These are phyloP conservation scores for Cryptocephalus primarius DNA, from an alignment of 2,888 invertebrate species.

Conservation along the genomic window DNA sequence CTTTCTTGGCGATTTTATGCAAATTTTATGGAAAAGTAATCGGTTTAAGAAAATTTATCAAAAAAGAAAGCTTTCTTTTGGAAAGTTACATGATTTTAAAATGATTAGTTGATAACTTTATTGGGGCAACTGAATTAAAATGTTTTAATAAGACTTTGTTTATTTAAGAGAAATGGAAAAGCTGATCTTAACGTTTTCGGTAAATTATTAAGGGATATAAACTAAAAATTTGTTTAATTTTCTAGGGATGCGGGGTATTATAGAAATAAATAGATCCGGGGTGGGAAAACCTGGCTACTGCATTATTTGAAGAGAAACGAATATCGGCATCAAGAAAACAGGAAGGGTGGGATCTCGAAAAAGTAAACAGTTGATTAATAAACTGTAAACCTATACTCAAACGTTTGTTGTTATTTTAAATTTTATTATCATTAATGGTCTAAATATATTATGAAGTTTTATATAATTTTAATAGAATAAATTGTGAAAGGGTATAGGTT, in stretches of 20 bases:
- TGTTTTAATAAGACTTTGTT: not conserved
- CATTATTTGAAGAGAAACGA: slow-evolving; percentile 8
- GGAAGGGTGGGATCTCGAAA: slow-evolving; percentile 19
- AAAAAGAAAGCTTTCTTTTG: too few species aligned
- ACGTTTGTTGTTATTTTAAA: slow-evolving; percentile 11
- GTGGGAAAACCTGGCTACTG: slow-evolving; percentile 22
- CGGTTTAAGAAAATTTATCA: too few species aligned
- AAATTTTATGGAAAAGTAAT: too few species aligned
- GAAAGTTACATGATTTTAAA: too few species aligned
- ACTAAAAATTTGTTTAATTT: not conserved
- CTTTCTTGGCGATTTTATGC: too few species aligned
- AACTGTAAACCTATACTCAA: slow-evolving; percentile 16
- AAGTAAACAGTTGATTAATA: slow-evolving; percentile 4
- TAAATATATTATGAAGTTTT: slow-evolving; percentile 7
- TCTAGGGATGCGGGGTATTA: slow-evolving; percentile 15
- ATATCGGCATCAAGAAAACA: slow-evolving; percentile 9
- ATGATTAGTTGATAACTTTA: too few species aligned
- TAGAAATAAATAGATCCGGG: slow-evolving; percentile 17
- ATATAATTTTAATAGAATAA: slow-evolving; percentile 6
- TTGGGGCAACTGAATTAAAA: not conserved
- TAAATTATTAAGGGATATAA: too few species aligned
- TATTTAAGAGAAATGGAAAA: not conserved
- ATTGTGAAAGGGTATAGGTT: slow-evolving; percentile 3
- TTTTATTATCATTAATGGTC: slow-evolving; percentile 6
- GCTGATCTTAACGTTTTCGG: not conserved